These are phyloP conservation scores for Etheostoma cragini DNA, from an alignment of 2,113 vertebrate species.

Conservation along the genomic window DNA sequence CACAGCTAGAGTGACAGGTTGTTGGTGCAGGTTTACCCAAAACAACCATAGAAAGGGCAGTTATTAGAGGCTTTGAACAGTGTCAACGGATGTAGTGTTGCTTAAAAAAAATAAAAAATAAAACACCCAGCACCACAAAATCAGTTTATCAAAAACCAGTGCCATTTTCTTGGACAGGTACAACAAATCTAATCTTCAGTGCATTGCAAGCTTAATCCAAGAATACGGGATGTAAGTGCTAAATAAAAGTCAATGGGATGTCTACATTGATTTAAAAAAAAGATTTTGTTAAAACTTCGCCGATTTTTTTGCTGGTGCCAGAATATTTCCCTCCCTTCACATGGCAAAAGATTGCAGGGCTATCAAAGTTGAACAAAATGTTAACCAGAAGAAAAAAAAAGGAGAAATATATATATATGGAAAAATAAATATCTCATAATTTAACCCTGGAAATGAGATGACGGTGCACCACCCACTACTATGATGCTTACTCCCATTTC, in stretches of 20 bases:
- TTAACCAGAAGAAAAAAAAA: slow-evolving; percentile 6
- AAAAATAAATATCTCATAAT: slow-evolving; percentile 60
- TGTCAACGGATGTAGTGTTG: slow-evolving; percentile 91
- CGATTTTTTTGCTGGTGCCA: not conserved
- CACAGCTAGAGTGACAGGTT: slow-evolving; percentile 18
- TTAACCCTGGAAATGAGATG: slow-evolving; percentile 51
- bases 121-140: slow-evolving; percentile 54
- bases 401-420: not conserved
- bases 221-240: slow-evolving; percentile 53
- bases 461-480: slow-evolving; percentile 14
- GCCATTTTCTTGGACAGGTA: slow-evolving; percentile 40
- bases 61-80: slow-evolving; percentile 57
- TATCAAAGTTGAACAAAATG: slow-evolving; percentile 14
- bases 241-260: slow-evolving; percentile 2
- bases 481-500: slow-evolving; percentile 9
- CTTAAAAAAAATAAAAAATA: slow-evolving; percentile 34
- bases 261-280: slow-evolving; percentile 1
- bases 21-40: not conserved
- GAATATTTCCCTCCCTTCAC: slow-evolving; percentile 24
- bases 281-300: not conserved
- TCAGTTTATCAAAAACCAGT: slow-evolving; percentile 49
- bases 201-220: slow-evolving; percentile 79
- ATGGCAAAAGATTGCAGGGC: slow-evolving; percentile 8
- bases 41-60: slow-evolving; percentile 25
- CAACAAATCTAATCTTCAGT: slow-evolving; percentile 43